Base-by-base conservation (phyloP, 2,888 invertebrate genomes). In the Pandemis corylana region DNA sequence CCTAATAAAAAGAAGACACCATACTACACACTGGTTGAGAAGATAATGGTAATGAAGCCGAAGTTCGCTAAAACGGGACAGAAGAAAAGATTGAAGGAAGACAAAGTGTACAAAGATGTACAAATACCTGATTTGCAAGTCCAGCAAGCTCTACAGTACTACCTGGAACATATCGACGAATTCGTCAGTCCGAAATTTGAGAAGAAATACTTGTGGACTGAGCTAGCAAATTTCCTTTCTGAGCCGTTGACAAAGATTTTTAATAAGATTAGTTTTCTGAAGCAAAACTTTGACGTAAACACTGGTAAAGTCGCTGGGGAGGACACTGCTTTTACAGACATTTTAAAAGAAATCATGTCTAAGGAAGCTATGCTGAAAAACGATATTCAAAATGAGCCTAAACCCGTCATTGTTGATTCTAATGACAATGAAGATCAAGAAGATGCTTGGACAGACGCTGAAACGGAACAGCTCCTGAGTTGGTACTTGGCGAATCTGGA, bases 401-500 rank as follows among this genome's bases (percentile, higher is more conserved):
- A 80, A 72, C 77, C 85, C 0, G 74, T 77, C n/a, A 75, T 81
- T 12, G 80, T 84, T 49, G 82, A 83, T 15, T n/a, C 51, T 2
- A 62, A 15, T 15, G 4, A 66, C 0, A 62, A 15, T 15, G 4
- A 66, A 15, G 84, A 77, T 5, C 78, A 82, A 4, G 85, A 88
- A 46, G 83, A 83, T 46, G 44, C 75, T 1, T 94, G 93, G 93
- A 82, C 85, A 0, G 91, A 93, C 63, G 85, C 88, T 0, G 90
- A 92, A 78, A 86, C 81, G 0, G 91, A 92, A 72, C 83, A 86
- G 28, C 82, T 94, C 0, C 64, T 94, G 9, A 85, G 85, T 7
- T 94, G 93, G 93, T 94, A 93, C 80, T 78, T 93, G 71, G 86
- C 87, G 0, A 92, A 93, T 81, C 84, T 93, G 78, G 93, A 93